Base-by-base conservation (phyloP, 1,140 invertebrate genomes). In the Liolophura sinensis region DNA sequence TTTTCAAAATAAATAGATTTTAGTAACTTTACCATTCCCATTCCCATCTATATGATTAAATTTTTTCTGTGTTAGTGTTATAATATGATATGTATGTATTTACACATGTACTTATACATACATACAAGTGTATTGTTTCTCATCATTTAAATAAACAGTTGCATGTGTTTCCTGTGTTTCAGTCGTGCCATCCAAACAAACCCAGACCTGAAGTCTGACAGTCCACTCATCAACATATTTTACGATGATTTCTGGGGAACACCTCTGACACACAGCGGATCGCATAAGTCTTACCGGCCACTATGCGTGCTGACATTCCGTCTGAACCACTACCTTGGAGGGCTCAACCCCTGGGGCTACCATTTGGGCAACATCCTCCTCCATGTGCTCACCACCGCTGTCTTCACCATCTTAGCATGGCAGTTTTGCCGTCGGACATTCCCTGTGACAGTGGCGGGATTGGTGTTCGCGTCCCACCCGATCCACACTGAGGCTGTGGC, bases 221-320 rank as follows among this genome's bases (percentile, higher is more conserved):
- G 94, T 55, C 94, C 95, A 5, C 83, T 96, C 46, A 90, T 90
- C 68, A 96, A 96, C 86, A 90, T 98, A 54, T 95, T 97, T 85
- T 91, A 92, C 79, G 96, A 98, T 85, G 96, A 98, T 85, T 98
- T 98, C 81, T 98, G 96, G 96, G 96, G 96, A 62, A 98, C 95
- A 67, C 94, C 95, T 64, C 95, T 98, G 89, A 92, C 94, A 77
- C 97, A 98, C 91, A 93, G 94, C 31, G 82, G 80, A n/a, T 86
- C 84, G 5, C 96, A 99, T 87, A 97, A 97, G 76, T 98, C 95
- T 4, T 98, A 97, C 86, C 88, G 96, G 50, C 96, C 96, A 5
- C 85, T 98, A 67, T 95, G 93, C 78, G 95, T 96, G 50, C 89
- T 97, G 50, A 92, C 95, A 1, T 98, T 97, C 86, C 89, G 95